These are phyloP conservation scores for Vollenhovia emeryi DNA, from an alignment of 1,140 invertebrate genomes.

Conservation along the genomic window DNA sequence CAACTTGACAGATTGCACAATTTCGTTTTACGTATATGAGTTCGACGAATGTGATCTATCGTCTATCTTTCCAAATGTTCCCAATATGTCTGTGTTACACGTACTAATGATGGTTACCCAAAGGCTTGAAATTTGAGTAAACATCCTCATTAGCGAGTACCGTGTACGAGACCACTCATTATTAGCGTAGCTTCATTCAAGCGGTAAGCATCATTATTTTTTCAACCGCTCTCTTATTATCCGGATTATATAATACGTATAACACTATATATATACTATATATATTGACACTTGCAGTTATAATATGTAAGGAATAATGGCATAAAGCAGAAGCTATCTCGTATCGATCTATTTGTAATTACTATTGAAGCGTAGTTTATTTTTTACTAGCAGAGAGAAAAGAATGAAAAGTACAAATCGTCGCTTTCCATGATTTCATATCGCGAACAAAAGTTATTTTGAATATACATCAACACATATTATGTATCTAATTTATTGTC, in stretches of 20 bases:
- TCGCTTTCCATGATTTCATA: neutral
- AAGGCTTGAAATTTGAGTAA: constrained; percentile 39
- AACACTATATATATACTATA: neutral
- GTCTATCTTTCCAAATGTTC: constrained; percentile 16
- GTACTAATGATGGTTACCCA: constrained; percentile 21
- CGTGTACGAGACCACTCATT: neutral
- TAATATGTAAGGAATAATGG: neutral
- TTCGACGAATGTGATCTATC: constrained; percentile 16
- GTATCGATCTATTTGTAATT: neutral
- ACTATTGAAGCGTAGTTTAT: neutral
- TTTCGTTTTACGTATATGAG: neutral
- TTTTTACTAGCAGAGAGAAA: neutral
- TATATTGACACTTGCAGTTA: neutral
- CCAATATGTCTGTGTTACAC: neutral
- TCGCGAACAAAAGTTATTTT: neutral
- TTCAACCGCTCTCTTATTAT: constrained; percentile 6
- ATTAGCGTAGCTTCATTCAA: neutral
- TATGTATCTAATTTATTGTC: neutral
- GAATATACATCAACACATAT: neutral
- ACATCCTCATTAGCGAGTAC: constrained; percentile 32
- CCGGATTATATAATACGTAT: no score
- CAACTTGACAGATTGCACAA: neutral
- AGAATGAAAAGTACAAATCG: neutral
- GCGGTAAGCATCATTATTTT: constrained; percentile 5
- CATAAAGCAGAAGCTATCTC: neutral